These are phyloP conservation scores for Pongo pygmaeus DNA, from an alignment of 2,113 vertebrate species.

Conservation along the genomic window DNA sequence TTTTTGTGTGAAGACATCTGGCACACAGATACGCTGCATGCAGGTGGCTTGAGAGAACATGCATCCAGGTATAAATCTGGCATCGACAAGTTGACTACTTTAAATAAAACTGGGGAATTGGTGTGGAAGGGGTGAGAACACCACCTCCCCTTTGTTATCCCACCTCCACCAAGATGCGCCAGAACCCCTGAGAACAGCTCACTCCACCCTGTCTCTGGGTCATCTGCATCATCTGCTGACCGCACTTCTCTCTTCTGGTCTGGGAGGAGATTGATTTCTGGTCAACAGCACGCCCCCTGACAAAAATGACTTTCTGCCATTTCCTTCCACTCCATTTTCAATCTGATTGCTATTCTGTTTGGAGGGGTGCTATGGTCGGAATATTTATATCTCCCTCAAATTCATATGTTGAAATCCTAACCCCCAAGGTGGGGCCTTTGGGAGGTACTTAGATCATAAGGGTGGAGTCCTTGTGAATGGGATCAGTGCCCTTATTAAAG, in stretches of 20 bases:
- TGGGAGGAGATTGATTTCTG: not conserved
- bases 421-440: not conserved
- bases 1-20: not conserved
- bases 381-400: not conserved
- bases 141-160: not conserved
- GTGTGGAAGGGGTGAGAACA: not conserved
- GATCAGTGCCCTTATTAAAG: not conserved
- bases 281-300: no score
- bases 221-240: not conserved
- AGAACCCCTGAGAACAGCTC: not conserved
- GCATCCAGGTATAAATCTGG: fast-evolving
- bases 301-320: not conserved
- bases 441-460: not conserved
- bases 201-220: not conserved
- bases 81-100: not conserved
- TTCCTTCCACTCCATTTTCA: not conserved
- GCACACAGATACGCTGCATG: not conserved
- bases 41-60: not conserved
- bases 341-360: not conserved
- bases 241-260: fast-evolving
- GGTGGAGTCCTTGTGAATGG: not conserved
- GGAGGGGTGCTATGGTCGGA: not conserved
- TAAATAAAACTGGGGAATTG: conserved; percentile 6
- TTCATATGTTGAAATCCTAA: not conserved
- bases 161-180: not conserved